Conservation (phyloP, 2,797 vertebrate species). For the Mormyrops boulengeri region DNA sequence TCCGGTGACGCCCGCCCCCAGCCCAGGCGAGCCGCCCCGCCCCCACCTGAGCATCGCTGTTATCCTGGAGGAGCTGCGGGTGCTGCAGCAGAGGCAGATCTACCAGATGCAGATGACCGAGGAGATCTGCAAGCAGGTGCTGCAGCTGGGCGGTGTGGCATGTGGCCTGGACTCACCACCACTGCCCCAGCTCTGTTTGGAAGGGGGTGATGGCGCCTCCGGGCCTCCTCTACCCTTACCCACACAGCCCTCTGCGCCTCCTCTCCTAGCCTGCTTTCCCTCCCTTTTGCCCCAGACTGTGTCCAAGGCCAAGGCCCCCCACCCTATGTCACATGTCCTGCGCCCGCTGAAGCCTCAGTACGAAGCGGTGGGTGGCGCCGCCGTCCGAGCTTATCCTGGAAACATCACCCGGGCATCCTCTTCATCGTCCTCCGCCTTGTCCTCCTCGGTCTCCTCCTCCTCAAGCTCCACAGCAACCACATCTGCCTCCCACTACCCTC, state of each 20-base stretch:
- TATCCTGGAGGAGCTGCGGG: constrained; percentile 80
- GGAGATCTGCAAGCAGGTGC: constrained; percentile 83
- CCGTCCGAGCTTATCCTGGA: constrained; percentile 46
- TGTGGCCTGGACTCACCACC: constrained; percentile 57
- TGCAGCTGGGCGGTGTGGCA: constrained; percentile 69
- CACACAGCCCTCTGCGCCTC: constrained; percentile 24
- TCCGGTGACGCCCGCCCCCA: constrained; percentile 55
- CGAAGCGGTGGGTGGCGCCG: constrained; percentile 45
- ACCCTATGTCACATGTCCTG: constrained; percentile 59
- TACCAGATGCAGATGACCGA: constrained; percentile 92
- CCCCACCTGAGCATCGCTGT: constrained; percentile 77
- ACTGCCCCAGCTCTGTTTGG: constrained; percentile 67
- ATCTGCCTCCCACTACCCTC: constrained; percentile 51
- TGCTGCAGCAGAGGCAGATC: constrained; percentile 84
- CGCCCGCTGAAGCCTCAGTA: constrained; percentile 58
- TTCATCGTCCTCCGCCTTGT: constrained; percentile 48
- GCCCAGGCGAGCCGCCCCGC: constrained; percentile 56
- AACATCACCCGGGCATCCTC: constrained; percentile 42
- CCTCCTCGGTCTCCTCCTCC: constrained; percentile 52
- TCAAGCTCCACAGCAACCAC: constrained; percentile 48
- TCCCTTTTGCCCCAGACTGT: constrained; percentile 58
- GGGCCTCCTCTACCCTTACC: background rate
- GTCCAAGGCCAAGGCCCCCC: constrained; percentile 53
- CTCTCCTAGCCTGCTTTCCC: constrained; percentile 65
- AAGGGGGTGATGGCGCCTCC: constrained; percentile 49